A percentile compares a stretch with the other conserved stretches of the same genome.
These are phyloP conservation scores for Perca schrenkii DNA, from an alignment of 2,113 vertebrate species.

Conservation along the genomic window DNA sequence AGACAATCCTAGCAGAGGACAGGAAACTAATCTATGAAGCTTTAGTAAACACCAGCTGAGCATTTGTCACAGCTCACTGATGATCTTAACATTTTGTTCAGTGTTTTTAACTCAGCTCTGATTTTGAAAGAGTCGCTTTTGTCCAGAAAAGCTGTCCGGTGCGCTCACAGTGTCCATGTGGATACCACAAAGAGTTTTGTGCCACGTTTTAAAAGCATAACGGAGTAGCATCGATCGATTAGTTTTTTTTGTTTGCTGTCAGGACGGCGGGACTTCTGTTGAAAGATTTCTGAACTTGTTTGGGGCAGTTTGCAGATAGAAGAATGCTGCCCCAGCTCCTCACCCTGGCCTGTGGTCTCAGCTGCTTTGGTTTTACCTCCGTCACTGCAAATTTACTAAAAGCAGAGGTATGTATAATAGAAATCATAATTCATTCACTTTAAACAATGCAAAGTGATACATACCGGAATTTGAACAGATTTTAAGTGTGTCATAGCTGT, in stretches of 20 bases:
- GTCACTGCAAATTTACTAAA: constrained; percentile 75
- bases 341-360: constrained; percentile 70
- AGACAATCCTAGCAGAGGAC: constrained; percentile 25
- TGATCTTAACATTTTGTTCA: background rate
- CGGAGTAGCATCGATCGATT: constrained; percentile 11
- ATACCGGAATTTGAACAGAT: background rate
- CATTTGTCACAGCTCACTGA: constrained; percentile 11
- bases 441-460: background rate
- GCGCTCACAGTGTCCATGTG: constrained; percentile 29
- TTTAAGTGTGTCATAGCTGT: background rate
- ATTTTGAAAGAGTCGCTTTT: constrained; percentile 25
- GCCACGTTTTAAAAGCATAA: constrained; percentile 37
- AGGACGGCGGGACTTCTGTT: constrained; percentile 36
- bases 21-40: constrained; percentile 39
- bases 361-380: constrained; percentile 70
- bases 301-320: constrained; percentile 45
- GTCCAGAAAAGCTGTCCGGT: constrained; percentile 4
- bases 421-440: background rate
- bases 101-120: background rate
- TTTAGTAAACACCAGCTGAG: constrained; percentile 36
- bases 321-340: constrained; percentile 79
- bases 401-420: constrained; percentile 80
- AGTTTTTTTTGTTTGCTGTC: background rate
- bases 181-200: constrained; percentile 13
- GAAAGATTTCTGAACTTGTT: background rate